These are phyloP conservation scores for Parambassis ranga DNA, from an alignment of 2,797 vertebrate species.

Conservation along the genomic window DNA sequence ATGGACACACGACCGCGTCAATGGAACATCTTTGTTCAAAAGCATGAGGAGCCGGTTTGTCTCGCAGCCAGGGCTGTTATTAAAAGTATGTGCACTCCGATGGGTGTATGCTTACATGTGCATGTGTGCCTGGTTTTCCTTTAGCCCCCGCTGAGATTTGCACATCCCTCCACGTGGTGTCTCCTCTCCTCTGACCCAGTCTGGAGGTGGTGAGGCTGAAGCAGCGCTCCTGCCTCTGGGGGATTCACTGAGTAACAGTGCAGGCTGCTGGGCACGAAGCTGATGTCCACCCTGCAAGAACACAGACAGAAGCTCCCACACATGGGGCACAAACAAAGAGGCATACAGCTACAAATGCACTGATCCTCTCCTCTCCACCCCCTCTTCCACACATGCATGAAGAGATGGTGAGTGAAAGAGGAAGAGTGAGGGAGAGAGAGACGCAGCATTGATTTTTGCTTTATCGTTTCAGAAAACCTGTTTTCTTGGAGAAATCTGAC, in stretches of 20 bases:
- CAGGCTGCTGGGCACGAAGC: constrained; percentile 50
- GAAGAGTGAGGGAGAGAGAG: constrained; percentile 25
- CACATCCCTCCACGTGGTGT: constrained; percentile 53
- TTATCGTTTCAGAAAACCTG: constrained; percentile 75
- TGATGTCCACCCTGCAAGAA: constrained; percentile 59
- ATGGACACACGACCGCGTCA: constrained; percentile 28
- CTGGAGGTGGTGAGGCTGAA: constrained; percentile 59
- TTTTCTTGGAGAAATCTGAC: constrained; percentile 77
- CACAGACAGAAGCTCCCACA: constrained; percentile 54
- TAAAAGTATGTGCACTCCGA: constrained; percentile 14
- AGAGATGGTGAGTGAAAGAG: constrained; percentile 31
- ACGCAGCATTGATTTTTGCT: constrained; percentile 78
- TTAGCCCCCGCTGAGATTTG: constrained; percentile 39
- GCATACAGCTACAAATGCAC: constrained; percentile 37
- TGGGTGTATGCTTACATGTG: constrained; percentile 28
- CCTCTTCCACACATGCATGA: constrained; percentile 37
- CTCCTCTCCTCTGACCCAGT: constrained; percentile 60
- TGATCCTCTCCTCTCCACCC: constrained; percentile 36
- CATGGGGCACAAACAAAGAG: constrained; percentile 59
- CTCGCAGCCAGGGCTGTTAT: constrained; percentile 54
- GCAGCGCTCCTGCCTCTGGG: constrained; percentile 44
- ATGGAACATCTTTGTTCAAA: constrained; percentile 37
- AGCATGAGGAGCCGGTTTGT: constrained; percentile 62
- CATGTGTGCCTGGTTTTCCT: constrained; percentile 4
- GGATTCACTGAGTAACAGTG: constrained; percentile 55